Evolutionary conservation across 2,888 invertebrate species (phyloP).

Genomic region (Pimpla rufipes): DNA sequence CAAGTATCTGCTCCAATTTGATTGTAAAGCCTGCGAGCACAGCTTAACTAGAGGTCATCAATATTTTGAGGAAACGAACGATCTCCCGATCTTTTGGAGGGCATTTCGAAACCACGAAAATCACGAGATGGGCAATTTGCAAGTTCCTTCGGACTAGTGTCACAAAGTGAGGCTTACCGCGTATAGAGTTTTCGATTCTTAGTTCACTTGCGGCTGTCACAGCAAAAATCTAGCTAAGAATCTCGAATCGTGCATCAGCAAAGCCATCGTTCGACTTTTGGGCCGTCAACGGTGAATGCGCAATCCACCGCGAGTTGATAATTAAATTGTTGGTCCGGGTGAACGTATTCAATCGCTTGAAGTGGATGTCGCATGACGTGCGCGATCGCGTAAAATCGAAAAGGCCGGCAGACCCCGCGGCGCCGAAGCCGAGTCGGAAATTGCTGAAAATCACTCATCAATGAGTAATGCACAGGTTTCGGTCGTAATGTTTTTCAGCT

Average conservation of each 20-base stretch:
- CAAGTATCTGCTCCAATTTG: conserved; percentile 30
- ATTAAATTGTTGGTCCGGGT: conserved; percentile 12
- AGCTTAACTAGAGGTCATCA: conserved; percentile 18
- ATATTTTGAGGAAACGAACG: conserved; percentile 35
- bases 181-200: conserved; percentile 30
- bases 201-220: background rate
- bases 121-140: conserved; percentile 36
- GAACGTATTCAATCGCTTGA: conserved; percentile 18
- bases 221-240: background rate
- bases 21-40: conserved; percentile 18
- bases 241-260: conserved; percentile 20
- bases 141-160: conserved; percentile 39
- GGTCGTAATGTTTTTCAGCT: background rate
- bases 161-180: conserved; percentile 10
- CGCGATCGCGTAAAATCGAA: background rate
- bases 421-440: background rate
- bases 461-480: background rate
- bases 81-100: conserved; percentile 42
- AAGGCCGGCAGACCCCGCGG: background rate
- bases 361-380: conserved; percentile 39
- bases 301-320: conserved; percentile 15
- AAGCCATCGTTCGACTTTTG: conserved; percentile 39
- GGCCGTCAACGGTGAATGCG: conserved; percentile 14
- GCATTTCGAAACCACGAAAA: conserved; percentile 19
- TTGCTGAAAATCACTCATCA: conserved; percentile 11